phyloP scores from a whole-genome alignment of 2,113 vertebrate species.

The Nestor notabilis region DNA sequence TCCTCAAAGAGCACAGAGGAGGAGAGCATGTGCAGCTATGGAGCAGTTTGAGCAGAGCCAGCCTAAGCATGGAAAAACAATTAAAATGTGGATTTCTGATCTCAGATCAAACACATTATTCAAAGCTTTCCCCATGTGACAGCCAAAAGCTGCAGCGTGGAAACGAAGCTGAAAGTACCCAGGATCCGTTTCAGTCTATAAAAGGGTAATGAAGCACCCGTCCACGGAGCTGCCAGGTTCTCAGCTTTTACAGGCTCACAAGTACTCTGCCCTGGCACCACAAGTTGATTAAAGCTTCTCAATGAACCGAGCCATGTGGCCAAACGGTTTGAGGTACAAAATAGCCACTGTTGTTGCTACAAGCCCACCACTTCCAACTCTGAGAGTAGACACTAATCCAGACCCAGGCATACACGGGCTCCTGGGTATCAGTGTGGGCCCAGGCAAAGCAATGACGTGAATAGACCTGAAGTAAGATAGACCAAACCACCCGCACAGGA shows the following conservation, averaged over 20 bases:
- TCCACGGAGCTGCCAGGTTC: neutral
- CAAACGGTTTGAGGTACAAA: neutral
- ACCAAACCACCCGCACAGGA: accelerated
- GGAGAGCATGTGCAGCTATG: neutral
- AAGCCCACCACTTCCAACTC: neutral
- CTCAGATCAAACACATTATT: neutral
- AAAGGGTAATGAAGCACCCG: neutral
- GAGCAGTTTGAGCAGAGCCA: neutral
- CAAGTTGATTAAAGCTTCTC: neutral
- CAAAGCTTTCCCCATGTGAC: neutral
- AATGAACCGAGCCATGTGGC: neutral
- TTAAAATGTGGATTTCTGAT: neutral
- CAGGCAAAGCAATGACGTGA: accelerated
- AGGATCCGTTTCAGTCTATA: neutral
- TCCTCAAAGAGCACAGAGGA: neutral
- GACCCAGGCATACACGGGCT: accelerated
- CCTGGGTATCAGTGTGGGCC: neutral
- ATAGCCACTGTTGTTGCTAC: neutral
- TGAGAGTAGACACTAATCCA: neutral
- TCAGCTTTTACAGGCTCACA: neutral
- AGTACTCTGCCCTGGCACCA: neutral
- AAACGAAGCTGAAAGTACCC: neutral
- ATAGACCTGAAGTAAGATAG: accelerated
- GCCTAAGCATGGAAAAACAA: neutral
- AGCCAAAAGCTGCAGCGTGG: neutral